A percentile compares a stretch with the other conserved stretches of the same genome.
Evolutionary conservation across 2,797 vertebrate species (phyloP).

Genomic region (Varecia variegata): DNA sequence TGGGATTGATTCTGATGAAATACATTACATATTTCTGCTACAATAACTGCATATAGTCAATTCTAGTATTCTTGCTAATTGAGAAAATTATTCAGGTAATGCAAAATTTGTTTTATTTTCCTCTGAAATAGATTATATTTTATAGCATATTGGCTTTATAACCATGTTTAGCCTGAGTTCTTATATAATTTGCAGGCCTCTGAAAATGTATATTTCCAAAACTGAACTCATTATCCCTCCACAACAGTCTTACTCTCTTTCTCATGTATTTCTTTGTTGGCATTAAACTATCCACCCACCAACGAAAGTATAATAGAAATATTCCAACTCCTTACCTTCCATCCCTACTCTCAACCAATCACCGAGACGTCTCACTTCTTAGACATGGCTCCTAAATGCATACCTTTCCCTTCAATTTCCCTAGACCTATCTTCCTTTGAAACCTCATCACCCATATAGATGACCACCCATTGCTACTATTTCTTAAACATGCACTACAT

Average conservation of each 20-base stretch:
- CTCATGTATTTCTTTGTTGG: background rate
- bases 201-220: background rate
- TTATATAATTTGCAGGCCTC: background rate
- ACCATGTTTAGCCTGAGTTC: background rate
- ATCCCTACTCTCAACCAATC: background rate
- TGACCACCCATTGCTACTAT: background rate
- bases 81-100: conserved; percentile 22
- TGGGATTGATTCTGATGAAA: conserved; percentile 28
- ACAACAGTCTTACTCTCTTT: background rate
- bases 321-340: too few species aligned
- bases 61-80: background rate
- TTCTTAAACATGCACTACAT: background rate
- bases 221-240: background rate
- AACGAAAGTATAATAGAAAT: background rate
- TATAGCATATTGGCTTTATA: conserved; percentile 22
- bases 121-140: conserved; percentile 20
- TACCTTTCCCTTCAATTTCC: background rate
- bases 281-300: background rate
- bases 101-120: conserved; percentile 38
- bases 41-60: background rate
- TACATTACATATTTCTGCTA: background rate
- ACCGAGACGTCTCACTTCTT: background rate
- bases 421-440: background rate
- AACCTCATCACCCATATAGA: background rate
- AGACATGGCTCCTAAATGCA: background rate